Base-by-base conservation (phyloP, 1,140 invertebrate genomes). In the Eulimnadia texana region DNA sequence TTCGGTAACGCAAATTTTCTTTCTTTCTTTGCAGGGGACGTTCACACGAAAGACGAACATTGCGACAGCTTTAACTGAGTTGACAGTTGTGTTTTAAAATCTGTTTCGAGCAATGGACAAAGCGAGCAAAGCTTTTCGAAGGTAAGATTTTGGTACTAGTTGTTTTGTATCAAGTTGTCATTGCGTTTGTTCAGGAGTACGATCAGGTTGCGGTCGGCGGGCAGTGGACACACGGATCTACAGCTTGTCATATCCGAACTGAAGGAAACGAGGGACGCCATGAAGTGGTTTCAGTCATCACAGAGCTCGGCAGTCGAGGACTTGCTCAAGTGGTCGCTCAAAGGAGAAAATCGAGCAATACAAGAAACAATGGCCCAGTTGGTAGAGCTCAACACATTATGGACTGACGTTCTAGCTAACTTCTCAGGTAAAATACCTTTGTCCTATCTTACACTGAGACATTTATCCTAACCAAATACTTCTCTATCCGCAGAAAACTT, bases 241-340 rank as follows among this genome's bases (percentile, higher is more conserved):
- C 76, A 77, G 63, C 72, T 80, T 61, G 70, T 80, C 19, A 72
- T 80, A 57, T 79, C 77, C 20, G 77, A 80, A 67, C 66, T 79
- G 23, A 73, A 74, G 65, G 76, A 78, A 67, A 70, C 78, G 20
- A 68, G 74, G 59, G 70, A 72, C 49, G 69, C 72, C 25, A 69
- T 73, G 13, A 75, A 77, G 67, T 70, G 72, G 20, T 75, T 78
- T 61, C 72, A 74, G 63, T 69, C 68, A 61, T 75, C 78, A 50
- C 77, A 80, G 64, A 73, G 71, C 51, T 71, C 72, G 27, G 72
- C 76, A 28, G 69, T 74, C 42, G 74, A 78, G 67, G 78, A 80
- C 66, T 68, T 80, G 66, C 64, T 77, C 54, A 74, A 74, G 64
- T 80, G 78, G 79, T 71, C 74, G n/a, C 65, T 65, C 3, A 70